Evolutionary conservation across 1,140 invertebrate species (phyloP).

Genomic region (Drosophila bipectinata): DNA sequence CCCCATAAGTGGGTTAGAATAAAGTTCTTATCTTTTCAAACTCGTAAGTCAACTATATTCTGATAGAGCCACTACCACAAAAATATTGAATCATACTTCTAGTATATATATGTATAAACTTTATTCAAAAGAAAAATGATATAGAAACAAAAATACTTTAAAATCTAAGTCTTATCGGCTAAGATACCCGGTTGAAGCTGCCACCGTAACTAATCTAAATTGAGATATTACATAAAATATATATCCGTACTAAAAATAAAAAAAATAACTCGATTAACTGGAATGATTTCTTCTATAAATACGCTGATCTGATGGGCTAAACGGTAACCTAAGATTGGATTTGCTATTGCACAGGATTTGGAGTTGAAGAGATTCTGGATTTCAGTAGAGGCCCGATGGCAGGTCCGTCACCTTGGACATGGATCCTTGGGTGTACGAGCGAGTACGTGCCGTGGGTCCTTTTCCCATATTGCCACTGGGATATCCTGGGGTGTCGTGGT

Average conservation of each 20-base stretch:
- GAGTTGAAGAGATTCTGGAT: slow-evolving; percentile 12
- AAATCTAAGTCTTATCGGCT: slow-evolving; percentile 41
- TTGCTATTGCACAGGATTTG: slow-evolving; percentile 64
- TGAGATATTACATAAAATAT: slow-evolving; percentile 27
- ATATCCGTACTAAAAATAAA: neutral
- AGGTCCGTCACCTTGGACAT: slow-evolving; percentile 89
- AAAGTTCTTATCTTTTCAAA: slow-evolving; percentile 6
- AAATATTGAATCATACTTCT: no score
- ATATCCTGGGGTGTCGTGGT: slow-evolving; percentile 49
- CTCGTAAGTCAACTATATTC: neutral
- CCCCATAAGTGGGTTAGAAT: slow-evolving; percentile 13
- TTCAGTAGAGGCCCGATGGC: slow-evolving; percentile 89
- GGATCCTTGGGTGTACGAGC: slow-evolving; percentile 82
- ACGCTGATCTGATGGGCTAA: slow-evolving; percentile 26
- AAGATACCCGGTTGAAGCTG: slow-evolving; percentile 72
- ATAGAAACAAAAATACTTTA: slow-evolving; percentile 25
- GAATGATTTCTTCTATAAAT: slow-evolving; percentile 14
- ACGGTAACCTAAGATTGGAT: slow-evolving; percentile 30
- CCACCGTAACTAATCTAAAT: slow-evolving; percentile 59
- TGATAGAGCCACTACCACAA: neutral
- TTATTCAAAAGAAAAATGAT: slow-evolving; percentile 41
- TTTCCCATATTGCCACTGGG: neutral
- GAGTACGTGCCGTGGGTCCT: slow-evolving; percentile 58
- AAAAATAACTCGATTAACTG: slow-evolving; percentile 9
- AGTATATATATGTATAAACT: slow-evolving; percentile 8